Conservation (phyloP, 2,888 invertebrate genomes). For the Spodoptera picta region DNA sequence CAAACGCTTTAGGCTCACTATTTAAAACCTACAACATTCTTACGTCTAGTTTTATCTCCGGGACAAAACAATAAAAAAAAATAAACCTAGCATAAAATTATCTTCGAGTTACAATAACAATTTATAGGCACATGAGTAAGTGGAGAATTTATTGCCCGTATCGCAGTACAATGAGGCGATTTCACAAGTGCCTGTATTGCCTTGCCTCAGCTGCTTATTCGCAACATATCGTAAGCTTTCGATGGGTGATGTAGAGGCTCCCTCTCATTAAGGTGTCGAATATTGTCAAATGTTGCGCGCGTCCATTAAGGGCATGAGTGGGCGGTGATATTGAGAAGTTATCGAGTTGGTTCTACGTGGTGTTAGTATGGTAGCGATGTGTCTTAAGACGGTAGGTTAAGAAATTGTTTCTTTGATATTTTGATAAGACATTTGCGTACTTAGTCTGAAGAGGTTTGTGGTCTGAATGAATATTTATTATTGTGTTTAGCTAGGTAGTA, state of each 20-base stretch:
- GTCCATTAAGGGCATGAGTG: conserved; percentile 77
- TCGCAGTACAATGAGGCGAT: conserved; percentile 45
- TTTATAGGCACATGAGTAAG: conserved; percentile 34
- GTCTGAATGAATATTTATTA: no score
- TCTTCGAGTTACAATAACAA: conserved; percentile 24
- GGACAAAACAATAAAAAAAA: not conserved
- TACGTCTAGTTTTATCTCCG: not conserved
- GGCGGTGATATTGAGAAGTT: conserved; percentile 74
- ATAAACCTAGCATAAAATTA: conserved; percentile 19
- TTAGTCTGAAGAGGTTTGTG: no score
- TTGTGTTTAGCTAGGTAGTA: no score
- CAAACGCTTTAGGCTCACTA: not conserved
- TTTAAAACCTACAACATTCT: conserved; percentile 3
- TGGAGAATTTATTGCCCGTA: conserved; percentile 25
- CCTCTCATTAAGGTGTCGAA: conserved; percentile 81
- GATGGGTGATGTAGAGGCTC: conserved; percentile 59
- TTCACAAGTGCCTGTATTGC: conserved; percentile 34
- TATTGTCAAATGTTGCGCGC: conserved; percentile 79
- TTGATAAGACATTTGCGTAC: no score
- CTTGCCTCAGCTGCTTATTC: conserved; percentile 52
- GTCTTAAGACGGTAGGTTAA: conserved; percentile 25
- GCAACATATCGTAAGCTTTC: conserved; percentile 48
- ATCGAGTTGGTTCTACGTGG: conserved; percentile 58
- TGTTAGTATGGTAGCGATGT: conserved; percentile 42
- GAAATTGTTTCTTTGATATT: no score